phyloP scores from a whole-genome alignment of 2,888 invertebrate genomes.

The Agriotes lineatus region DNA sequence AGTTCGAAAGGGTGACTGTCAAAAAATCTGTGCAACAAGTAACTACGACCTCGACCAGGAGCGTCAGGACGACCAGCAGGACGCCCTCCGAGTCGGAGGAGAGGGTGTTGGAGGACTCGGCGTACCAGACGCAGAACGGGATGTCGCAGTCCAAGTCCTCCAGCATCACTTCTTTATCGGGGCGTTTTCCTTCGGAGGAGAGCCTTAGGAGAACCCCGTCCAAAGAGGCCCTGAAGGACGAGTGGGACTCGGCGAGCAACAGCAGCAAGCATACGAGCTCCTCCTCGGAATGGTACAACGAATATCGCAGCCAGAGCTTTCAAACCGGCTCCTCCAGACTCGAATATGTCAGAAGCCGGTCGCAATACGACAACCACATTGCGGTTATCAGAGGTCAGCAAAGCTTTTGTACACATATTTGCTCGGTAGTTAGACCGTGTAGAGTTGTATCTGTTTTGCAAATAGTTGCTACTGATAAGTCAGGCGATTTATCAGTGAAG shows the following conservation, averaged over 20 bases:
- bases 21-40: constrained; percentile 75
- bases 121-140: constrained; percentile 70
- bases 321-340: constrained; percentile 76
- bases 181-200: constrained; percentile 70
- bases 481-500: not conserved
- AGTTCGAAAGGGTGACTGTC: constrained; percentile 79
- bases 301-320: constrained; percentile 71
- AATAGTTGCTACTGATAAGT: constrained; percentile 2
- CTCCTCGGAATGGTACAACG: constrained; percentile 71
- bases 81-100: constrained; percentile 71
- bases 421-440: not conserved
- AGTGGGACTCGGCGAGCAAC: constrained; percentile 62
- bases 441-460: too few relatives aligned
- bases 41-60: constrained; percentile 61
- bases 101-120: constrained; percentile 69
- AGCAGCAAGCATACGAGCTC: constrained; percentile 63
- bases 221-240: constrained; percentile 59
- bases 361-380: constrained; percentile 89
- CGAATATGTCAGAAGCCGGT: constrained; percentile 82
- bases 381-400: constrained; percentile 85
- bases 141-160: constrained; percentile 67
- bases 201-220: constrained; percentile 66
- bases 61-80: constrained; percentile 61
- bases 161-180: constrained; percentile 68
- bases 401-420: not conserved